Evolutionary conservation across 2,113 vertebrate species (phyloP).

Genomic region (Ammospiza caudacuta): DNA sequence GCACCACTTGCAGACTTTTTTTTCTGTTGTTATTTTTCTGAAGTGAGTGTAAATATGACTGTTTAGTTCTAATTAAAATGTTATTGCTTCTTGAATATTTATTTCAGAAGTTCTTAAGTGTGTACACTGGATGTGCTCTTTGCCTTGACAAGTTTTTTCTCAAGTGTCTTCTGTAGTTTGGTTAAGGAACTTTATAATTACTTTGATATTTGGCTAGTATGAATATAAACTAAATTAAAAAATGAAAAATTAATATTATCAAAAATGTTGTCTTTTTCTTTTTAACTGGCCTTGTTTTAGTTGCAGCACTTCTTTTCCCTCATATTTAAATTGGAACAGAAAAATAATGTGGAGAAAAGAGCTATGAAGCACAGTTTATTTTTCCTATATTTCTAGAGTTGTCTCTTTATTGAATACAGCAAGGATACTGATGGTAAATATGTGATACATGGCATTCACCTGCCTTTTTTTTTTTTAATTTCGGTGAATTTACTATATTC

Average conservation of each 20-base stretch:
- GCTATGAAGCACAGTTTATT: fast-evolving
- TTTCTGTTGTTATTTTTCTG: neutral
- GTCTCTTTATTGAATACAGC: neutral
- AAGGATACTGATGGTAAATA: neutral
- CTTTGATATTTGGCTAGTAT: neutral
- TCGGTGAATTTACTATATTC: neutral
- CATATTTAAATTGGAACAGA: neutral
- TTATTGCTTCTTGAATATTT: neutral
- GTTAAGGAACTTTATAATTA: neutral
- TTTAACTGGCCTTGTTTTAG: neutral
- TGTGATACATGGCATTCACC: neutral
- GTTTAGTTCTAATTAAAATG: neutral
- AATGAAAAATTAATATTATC: neutral
- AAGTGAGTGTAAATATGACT: neutral
- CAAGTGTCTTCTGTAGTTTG: neutral
- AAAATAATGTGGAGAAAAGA: neutral
- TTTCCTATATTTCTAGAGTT: neutral
- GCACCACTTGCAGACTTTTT: neutral
- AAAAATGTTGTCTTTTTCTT: neutral
- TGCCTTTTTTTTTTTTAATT: neutral
- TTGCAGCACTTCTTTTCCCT: neutral
- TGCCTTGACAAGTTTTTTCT: neutral
- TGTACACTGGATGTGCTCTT: neutral
- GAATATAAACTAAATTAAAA: neutral
- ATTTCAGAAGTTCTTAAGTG: neutral